A percentile compares a stretch with the other conserved stretches of the same genome.
Evolutionary conservation across 2,113 vertebrate species (phyloP).

Genomic region (Pavo muticus): DNA sequence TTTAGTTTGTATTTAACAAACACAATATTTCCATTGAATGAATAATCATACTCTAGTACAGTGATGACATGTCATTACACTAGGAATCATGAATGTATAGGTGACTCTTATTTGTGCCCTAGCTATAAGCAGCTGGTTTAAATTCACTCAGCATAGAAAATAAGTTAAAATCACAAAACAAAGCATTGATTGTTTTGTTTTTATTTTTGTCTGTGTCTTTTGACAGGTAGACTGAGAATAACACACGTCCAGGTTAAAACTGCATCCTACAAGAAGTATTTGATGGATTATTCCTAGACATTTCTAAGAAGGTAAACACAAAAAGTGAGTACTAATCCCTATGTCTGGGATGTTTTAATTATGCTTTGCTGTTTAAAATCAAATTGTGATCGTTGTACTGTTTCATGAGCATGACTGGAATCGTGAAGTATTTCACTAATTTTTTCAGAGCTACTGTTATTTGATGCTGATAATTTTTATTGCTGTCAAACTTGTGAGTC

Average conservation of each 20-base stretch:
- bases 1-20: neutral
- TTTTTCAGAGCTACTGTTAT: neutral
- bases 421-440: neutral
- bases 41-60: neutral
- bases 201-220: constrained; percentile 32
- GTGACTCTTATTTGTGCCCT: neutral
- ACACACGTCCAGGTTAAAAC: constrained; percentile 64
- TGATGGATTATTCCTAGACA: constrained; percentile 84
- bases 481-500: neutral
- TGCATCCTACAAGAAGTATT: constrained; percentile 67
- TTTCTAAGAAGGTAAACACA: constrained; percentile 71
- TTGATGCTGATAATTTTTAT: neutral
- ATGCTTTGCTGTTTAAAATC: constrained; percentile 21
- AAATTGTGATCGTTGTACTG: neutral
- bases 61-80: neutral
- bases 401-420: neutral
- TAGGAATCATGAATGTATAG: neutral
- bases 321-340: constrained; percentile 72
- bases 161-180: neutral
- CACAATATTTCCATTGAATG: neutral
- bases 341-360: constrained; percentile 35
- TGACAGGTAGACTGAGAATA: constrained; percentile 83
- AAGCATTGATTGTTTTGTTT: constrained; percentile 6
- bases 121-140: neutral
- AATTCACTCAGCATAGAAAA: neutral